These are phyloP conservation scores for Baryphthengus martii DNA, from an alignment of 2,113 vertebrate species.

Conservation along the genomic window DNA sequence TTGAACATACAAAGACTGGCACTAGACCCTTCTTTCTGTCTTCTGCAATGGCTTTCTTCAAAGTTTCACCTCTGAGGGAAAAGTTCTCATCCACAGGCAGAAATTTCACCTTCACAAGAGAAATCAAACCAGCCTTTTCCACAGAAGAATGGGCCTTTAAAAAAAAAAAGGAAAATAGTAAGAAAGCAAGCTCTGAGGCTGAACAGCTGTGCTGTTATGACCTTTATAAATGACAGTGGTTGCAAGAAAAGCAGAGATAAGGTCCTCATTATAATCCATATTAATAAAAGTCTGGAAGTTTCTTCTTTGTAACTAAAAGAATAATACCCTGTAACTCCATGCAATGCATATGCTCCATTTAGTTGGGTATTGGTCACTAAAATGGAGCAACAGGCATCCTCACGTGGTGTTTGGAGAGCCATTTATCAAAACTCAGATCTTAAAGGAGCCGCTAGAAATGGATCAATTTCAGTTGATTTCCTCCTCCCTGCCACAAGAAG, in stretches of 20 bases:
- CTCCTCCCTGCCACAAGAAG: background rate
- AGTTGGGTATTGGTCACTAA: background rate
- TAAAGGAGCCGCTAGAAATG: background rate
- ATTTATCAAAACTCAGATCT: background rate
- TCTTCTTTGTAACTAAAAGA: background rate
- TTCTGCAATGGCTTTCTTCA: constrained; percentile 85
- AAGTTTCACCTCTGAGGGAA: constrained; percentile 86
- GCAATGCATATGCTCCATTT: background rate
- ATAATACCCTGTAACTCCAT: background rate
- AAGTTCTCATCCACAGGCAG: constrained; percentile 87
- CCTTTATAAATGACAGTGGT: background rate
- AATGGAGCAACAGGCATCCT: background rate
- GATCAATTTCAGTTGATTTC: background rate
- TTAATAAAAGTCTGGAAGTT: background rate
- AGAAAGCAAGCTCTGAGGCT: background rate
- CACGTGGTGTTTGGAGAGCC: background rate
- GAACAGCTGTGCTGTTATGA: background rate
- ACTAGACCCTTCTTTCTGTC: constrained; percentile 85
- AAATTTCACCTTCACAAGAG: constrained; percentile 90
- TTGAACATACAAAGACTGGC: constrained; percentile 86
- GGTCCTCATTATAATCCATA: background rate
- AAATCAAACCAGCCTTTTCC: constrained; percentile 93
- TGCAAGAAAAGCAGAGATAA: background rate
- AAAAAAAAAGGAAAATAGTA: background rate
- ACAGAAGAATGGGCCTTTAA: constrained; percentile 93